Percentiles rank a stretch among this genome's conserved stretches.
phyloP scores from a whole-genome alignment of 2,888 invertebrate genomes.

The Tetanocera ferruginea region DNA sequence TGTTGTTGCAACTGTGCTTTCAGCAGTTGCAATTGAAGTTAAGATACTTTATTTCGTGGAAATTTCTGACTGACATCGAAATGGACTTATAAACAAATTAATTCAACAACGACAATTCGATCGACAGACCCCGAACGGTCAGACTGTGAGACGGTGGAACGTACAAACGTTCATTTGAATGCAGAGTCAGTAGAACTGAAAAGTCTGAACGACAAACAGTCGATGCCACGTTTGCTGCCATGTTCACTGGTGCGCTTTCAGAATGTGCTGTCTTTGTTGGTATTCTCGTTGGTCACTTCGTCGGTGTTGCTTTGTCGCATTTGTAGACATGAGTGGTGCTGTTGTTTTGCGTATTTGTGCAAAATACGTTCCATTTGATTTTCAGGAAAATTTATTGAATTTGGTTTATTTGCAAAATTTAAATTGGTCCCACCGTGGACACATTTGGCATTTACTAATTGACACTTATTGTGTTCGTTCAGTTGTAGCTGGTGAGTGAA shows the following conservation, averaged over 20 bases:
- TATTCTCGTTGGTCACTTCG: constrained; percentile 1
- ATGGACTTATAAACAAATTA: constrained; percentile 55
- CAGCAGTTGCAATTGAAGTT: constrained; percentile 53
- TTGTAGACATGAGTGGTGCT: not conserved
- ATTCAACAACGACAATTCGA: constrained; percentile 51
- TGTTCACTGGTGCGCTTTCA: constrained; percentile 2
- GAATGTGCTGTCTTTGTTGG: constrained; percentile 1
- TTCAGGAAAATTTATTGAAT: constrained; percentile 22
- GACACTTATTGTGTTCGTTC: not conserved
- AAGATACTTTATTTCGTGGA: constrained; percentile 53
- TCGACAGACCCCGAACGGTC: constrained; percentile 25
- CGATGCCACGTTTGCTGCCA: constrained; percentile 1
- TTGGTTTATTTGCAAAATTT: not conserved
- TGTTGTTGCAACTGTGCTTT: not conserved
- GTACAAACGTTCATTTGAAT: constrained; percentile 11
- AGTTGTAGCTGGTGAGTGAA: not conserved
- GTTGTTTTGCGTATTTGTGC: not conserved
- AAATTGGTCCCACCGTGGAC: constrained; percentile 7
- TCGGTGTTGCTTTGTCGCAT: constrained; percentile 6
- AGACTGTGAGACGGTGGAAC: constrained; percentile 24
- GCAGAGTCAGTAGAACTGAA: not conserved
- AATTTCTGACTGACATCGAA: constrained; percentile 54
- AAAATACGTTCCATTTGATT: constrained; percentile 1
- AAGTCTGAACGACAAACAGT: not conserved
- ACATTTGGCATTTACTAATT: constrained; percentile 32